Base-by-base conservation (phyloP, 2,113 vertebrate species). In the Oncorhynchus masou region DNA sequence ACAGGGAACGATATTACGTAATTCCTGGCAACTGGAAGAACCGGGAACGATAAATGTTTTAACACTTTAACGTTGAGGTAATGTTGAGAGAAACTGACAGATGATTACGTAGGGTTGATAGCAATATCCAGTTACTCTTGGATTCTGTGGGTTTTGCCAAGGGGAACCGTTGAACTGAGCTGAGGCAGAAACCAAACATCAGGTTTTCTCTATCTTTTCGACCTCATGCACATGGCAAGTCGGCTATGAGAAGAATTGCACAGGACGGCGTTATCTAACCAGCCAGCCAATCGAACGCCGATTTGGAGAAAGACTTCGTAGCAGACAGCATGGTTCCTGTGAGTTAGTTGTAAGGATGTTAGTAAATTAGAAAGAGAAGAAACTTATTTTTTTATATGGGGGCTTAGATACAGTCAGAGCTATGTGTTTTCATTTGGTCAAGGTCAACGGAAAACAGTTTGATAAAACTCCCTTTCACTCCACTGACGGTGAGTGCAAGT, bases 231-330 rank as follows among this genome's bases (percentile, higher is more conserved):
- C 49, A 51, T 15, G 49, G 51, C 15, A 54, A 19, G 51, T 62
- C 7, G 1, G 59, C 20, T 62, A 62, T 51, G 59, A 68, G 80
- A 66, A 75, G 31, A 68, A 68, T 84, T 84, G 77, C 77, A 81
- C 2, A 57, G 69, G 66, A 79, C 83, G 86, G 78, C 85, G 69
- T 83, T 79, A 90, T 69, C 66, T 73, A 19, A 54, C 51, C 16
- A 13, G 12, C 12, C n/a, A 57, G 77, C 8, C 39, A 75, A 76
- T 20, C 34, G 34, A 34, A 34, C 5, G 4, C 0, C 6, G 6
- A 34, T 76, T 80, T 83, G 29, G 70, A 76, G 74, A 66, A 81
- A 73, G 73, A 62, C 64, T 80, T 83, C 67, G 70, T 74, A 82
- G 83, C 24, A 70, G 68, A 60, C 2, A 6, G 20, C 65, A 65